Base-by-base conservation (phyloP, 2,888 invertebrate species). In the Scaptomyza caliginosa region DNA sequence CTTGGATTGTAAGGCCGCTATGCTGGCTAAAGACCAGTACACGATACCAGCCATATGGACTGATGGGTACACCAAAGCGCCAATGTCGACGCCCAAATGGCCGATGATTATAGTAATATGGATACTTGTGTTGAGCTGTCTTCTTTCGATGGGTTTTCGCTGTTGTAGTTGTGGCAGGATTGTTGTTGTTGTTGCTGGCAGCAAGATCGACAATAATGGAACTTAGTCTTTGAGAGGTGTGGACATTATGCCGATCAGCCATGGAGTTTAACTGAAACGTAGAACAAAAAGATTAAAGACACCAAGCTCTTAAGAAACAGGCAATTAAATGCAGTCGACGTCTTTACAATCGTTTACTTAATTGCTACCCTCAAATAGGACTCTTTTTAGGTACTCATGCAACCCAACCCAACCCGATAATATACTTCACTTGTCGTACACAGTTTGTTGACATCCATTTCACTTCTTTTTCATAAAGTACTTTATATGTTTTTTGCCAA, bases 31-130 rank as follows among this genome's bases (percentile, higher is more conserved):
- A 77, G 5, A 78, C 58, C 6, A 77, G 38, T 0, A 84, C 68
- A 0, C 85, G 81, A 39, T 84, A 78, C 77, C 77, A 78, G 1
- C 77, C 85, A 17, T 67, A 69, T 0, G 42, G 45, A 3, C 81
- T 84, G 6, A 80, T 67, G 19, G 84, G 51, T 13, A 71, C 45
- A 6, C 17, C 4, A 21, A 8, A 26, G 0, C 49, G 32, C 34
- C 40, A 36, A 6, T 19, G 39, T 2, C 16, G 16, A 0, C 64
- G 36, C 4, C 34, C 16, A 2, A 16, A 30, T 6, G 19, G 42
- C 0, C 38, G 59, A 4, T 39, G 30, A 23, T 21, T 24, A 11
- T 24, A 30, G 13, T 16, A 34, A 19, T 16, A 21, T 16, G 23
- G 21, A 32, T 13, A 16, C 8, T 24, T 36, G 10, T 10, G 23